Conservation (phyloP, 2,888 invertebrate genomes). For the Cerastis rubricosa region DNA sequence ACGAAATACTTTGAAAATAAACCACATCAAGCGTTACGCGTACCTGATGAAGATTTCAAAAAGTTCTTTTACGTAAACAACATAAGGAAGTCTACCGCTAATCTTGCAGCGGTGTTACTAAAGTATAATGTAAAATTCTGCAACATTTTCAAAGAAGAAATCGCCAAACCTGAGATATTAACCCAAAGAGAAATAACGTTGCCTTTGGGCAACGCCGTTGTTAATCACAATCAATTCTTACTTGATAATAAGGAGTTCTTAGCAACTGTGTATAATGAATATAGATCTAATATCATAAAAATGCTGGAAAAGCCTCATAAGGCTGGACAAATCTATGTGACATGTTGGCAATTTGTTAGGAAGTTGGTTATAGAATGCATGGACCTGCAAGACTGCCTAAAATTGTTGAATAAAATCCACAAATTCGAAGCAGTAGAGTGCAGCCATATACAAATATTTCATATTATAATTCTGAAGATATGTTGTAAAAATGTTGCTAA, state of each 20-base stretch:
- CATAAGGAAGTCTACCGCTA: constrained; percentile 90
- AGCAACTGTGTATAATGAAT: constrained; percentile 89
- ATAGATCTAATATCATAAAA: constrained; percentile 92
- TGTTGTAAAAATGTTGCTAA: constrained; percentile 80
- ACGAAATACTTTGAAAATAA: constrained; percentile 91
- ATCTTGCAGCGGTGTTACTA: constrained; percentile 91
- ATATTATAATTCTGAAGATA: constrained; percentile 89
- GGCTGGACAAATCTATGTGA: constrained; percentile 92
- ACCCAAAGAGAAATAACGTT: constrained; percentile 92
- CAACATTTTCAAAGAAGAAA: constrained; percentile 85
- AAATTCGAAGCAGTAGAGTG: constrained; percentile 92
- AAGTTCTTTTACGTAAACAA: constrained; percentile 88
- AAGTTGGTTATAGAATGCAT: constrained; percentile 91
- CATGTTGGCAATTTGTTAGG: constrained; percentile 90
- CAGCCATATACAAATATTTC: constrained; percentile 90
- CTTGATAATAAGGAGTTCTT: constrained; percentile 87
- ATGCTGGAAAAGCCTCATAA: constrained; percentile 93
- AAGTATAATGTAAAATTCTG: constrained; percentile 88
- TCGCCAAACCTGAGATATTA: constrained; percentile 84
- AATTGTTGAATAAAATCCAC: constrained; percentile 90
- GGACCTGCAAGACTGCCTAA: constrained; percentile 89
- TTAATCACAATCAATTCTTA: constrained; percentile 82
- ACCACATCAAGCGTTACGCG: constrained; percentile 89
- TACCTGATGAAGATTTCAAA: constrained; percentile 89
- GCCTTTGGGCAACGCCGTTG: constrained; percentile 90